phyloP scores from a whole-genome alignment of 2,888 invertebrate genomes.

The Morinoia aosen region DNA sequence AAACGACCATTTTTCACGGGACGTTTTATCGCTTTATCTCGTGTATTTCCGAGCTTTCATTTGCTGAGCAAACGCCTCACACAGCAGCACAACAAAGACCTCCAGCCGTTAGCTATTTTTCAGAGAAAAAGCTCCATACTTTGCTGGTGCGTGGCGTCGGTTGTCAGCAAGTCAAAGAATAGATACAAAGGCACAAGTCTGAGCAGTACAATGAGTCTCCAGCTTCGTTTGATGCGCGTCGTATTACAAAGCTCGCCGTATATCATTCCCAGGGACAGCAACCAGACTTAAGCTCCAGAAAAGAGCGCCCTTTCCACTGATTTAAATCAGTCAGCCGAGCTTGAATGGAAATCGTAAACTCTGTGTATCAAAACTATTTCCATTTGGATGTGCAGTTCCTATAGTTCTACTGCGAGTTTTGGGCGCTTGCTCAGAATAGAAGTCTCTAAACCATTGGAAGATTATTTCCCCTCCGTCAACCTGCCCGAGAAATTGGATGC shows the following conservation, averaged over 20 bases:
- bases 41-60: background rate
- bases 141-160: background rate
- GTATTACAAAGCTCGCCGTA: background rate
- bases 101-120: background rate
- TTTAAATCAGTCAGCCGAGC: constrained; percentile 9
- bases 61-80: background rate
- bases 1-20: too few species aligned
- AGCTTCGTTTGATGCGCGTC: background rate
- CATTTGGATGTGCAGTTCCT: background rate
- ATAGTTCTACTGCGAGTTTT: background rate
- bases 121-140: background rate
- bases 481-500: background rate
- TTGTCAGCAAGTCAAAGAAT: constrained; percentile 10
- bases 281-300: background rate
- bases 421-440: background rate
- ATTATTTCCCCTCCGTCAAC: background rate
- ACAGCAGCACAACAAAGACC: background rate
- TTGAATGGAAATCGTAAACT: constrained; percentile 17
- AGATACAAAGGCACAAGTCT: background rate
- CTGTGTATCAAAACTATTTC: constrained; percentile 12
- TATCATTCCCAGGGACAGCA: background rate
- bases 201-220: constrained; percentile 12
- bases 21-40: background rate
- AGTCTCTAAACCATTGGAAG: background rate
- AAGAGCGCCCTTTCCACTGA: constrained; percentile 12